Evolutionary conservation across 2,113 vertebrate species (phyloP).

Genomic region (Neodontobutis hainanensis): DNA sequence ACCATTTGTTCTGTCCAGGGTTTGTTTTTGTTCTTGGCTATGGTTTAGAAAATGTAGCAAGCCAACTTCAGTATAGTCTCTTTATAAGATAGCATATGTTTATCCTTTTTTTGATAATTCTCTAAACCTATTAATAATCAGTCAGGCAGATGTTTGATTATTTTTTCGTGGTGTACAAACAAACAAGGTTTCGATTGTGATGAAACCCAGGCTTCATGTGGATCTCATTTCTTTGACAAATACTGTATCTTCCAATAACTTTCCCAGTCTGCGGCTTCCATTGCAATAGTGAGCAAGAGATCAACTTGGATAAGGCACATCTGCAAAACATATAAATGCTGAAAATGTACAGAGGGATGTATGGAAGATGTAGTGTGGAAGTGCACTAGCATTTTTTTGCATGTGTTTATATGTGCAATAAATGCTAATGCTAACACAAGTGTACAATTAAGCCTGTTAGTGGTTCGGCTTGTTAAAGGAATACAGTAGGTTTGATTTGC

Average conservation of each 20-base stretch:
- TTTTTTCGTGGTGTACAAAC: conserved; percentile 29
- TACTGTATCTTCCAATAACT: conserved; percentile 57
- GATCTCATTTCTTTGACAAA: conserved; percentile 58
- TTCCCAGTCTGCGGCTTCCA: conserved; percentile 58
- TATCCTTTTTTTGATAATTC: conserved; percentile 4
- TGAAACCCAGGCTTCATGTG: conserved; percentile 62
- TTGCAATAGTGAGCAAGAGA: conserved; percentile 44
- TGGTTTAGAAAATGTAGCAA: conserved; percentile 8
- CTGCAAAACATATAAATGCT: conserved; percentile 28
- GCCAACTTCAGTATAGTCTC: conserved; percentile 23
- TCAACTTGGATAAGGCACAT: conserved; percentile 39
- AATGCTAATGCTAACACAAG: conserved; percentile 35
- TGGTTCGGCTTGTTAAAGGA: conserved; percentile 45
- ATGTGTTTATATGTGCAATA: conserved; percentile 16
- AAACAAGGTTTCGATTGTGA: conserved; percentile 49
- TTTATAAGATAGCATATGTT: conserved; percentile 7
- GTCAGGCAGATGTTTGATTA: conserved; percentile 38
- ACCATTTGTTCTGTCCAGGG: conserved; percentile 6
- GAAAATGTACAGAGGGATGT: conserved; percentile 2
- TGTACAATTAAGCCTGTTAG: conserved; percentile 50
- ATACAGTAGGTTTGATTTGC: conserved; percentile 22
- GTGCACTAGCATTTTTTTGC: background rate
- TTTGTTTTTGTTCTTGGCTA: conserved; percentile 46
- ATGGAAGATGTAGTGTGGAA: background rate
- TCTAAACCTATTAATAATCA: conserved; percentile 41